phyloP scores from a whole-genome alignment of 1,140 invertebrate genomes.

The Euura saliciscinereae region DNA sequence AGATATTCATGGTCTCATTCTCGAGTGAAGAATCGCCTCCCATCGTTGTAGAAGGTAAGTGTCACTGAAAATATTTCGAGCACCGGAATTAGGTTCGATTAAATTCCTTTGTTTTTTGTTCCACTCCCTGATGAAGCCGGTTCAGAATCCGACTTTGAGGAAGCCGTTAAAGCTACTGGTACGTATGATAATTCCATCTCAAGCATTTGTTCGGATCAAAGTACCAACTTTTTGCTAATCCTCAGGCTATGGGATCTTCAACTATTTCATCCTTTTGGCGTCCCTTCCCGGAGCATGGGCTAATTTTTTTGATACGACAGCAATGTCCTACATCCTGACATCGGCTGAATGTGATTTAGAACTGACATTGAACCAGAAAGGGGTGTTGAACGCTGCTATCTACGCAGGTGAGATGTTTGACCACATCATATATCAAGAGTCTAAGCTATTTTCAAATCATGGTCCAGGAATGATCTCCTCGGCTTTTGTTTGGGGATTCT shows the following conservation, averaged over 20 bases:
- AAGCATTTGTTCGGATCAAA: too few relatives aligned
- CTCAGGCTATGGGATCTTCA: conserved; percentile 65
- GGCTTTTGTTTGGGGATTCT: conserved; percentile 65
- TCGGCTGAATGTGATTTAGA: conserved; percentile 54
- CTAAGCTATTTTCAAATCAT: conserved; percentile 6
- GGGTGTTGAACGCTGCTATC: conserved; percentile 42
- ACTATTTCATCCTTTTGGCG: conserved; percentile 63
- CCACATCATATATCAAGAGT: neutral
- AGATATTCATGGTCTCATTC: too few relatives aligned
- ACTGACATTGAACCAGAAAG: conserved; percentile 46
- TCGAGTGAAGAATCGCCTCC: too few relatives aligned
- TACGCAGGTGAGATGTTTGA: conserved; percentile 41
- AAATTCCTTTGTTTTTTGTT: neutral
- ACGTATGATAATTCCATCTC: neutral
- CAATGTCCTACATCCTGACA: conserved; percentile 38
- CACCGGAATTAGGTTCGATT: neutral
- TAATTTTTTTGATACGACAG: conserved; percentile 28
- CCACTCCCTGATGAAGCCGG: neutral
- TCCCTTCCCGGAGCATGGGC: conserved; percentile 63
- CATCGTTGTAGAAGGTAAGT: too few relatives aligned
- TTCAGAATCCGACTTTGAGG: conserved; percentile 64
- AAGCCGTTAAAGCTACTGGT: conserved; percentile 63
- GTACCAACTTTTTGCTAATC: too few relatives aligned
- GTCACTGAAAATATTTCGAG: neutral
- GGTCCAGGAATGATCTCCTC: conserved; percentile 56